Conservation (phyloP, 2,797 vertebrate species). For the Betta splendens region DNA sequence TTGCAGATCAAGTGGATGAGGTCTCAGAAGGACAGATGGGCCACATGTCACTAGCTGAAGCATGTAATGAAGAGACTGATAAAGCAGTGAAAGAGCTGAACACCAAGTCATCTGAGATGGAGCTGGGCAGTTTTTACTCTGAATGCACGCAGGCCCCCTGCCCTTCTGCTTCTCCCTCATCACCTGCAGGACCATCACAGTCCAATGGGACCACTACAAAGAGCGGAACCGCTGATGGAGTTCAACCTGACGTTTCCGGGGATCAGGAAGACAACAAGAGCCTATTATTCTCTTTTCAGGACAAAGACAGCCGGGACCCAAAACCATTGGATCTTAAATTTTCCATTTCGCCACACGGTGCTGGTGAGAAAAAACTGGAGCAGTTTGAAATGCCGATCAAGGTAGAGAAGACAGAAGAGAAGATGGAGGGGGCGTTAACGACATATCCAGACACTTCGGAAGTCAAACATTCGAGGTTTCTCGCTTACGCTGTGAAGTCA, state of each 20-base stretch:
- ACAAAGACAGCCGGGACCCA: constrained; percentile 30
- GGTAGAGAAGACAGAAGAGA: constrained; percentile 53
- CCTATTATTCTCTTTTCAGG: constrained; percentile 29
- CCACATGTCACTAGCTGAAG: constrained; percentile 8
- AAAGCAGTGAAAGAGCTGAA: constrained; percentile 17
- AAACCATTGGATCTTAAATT: constrained; percentile 33
- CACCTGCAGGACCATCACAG: constrained; percentile 15
- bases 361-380: constrained; percentile 40
- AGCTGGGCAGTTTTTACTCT: constrained; percentile 42
- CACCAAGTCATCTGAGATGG: constrained; percentile 24
- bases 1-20: constrained; percentile 53
- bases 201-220: constrained; percentile 5
- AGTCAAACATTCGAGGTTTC: constrained; percentile 45
- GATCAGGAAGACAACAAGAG: constrained; percentile 42
- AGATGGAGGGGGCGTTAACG: constrained; percentile 20
- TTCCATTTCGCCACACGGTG: constrained; percentile 3
- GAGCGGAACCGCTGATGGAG: neutral
- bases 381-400: constrained; percentile 51
- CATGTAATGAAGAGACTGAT: constrained; percentile 35
- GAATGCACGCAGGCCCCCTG: constrained; percentile 26
- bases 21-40: constrained; percentile 56
- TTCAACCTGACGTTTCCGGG: constrained; percentile 54
- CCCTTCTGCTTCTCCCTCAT: constrained; percentile 22
- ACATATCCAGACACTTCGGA: constrained; percentile 47
- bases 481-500: constrained; percentile 36